Conservation (phyloP, 2,888 invertebrate genomes). For the Trachelus iudaicus region DNA sequence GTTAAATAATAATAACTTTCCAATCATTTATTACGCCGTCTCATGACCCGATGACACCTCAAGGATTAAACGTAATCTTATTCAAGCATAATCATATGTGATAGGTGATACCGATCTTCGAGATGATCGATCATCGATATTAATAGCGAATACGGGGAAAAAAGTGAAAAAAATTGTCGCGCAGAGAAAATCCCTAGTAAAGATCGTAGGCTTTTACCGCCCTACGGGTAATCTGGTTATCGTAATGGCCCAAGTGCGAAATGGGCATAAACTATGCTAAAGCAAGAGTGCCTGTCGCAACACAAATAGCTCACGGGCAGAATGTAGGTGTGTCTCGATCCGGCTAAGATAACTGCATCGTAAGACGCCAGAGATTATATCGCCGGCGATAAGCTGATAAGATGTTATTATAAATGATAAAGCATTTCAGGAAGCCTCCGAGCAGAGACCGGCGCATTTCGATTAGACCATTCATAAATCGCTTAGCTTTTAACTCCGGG, state of each 20-base stretch:
- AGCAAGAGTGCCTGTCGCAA: slow-evolving; percentile 32
- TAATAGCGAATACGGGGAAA: neutral
- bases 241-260: slow-evolving; percentile 12
- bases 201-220: slow-evolving; percentile 9
- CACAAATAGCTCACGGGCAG: slow-evolving; percentile 41
- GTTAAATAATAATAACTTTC: too few species aligned
- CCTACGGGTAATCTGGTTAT: slow-evolving; percentile 15
- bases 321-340: slow-evolving; percentile 35
- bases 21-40: too few species aligned
- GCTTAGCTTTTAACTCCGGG: slow-evolving; percentile 9
- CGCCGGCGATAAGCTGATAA: slow-evolving; percentile 40
- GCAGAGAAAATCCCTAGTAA: slow-evolving; percentile 8
- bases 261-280: slow-evolving; percentile 40
- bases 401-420: slow-evolving; percentile 49
- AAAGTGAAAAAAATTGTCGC: neutral
- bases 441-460: slow-evolving; percentile 21
- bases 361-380: slow-evolving; percentile 23
- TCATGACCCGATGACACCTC: neutral
- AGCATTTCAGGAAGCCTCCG: slow-evolving; percentile 26
- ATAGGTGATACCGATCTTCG: neutral
- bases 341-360: slow-evolving; percentile 15
- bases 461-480: slow-evolving; percentile 40
- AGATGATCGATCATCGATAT: neutral
- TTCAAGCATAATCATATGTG: neutral
- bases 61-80: neutral